Evolutionary conservation across 2,113 vertebrate genomes (phyloP), one percentile per base, ranked within the genome.

Genomic region (Sinocyclocheilus anophthalmus): DNA sequence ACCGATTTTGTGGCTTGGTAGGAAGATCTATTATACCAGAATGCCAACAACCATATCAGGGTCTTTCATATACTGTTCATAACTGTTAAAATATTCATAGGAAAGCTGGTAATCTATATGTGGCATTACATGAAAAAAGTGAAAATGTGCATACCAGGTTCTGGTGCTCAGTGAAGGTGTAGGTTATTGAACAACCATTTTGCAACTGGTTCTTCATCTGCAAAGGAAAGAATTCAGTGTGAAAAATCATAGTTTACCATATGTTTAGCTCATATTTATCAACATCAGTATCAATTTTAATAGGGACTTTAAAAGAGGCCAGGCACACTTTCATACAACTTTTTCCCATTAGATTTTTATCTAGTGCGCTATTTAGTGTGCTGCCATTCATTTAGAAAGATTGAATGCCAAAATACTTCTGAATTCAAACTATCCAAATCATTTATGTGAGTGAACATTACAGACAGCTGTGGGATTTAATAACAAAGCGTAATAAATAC

Each of bases 131-230:
- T 72, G 7, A 48, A 30, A 77, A 69, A 72, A 9, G 2, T 12
- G 75, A 30, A 81, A 72, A 80, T 63, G 16, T 59, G 26, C 89
- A 20, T 90, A 92, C 92, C 92, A 93, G 65, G 85, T 76, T 86
- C 22, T 88, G 87, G 14, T 39, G 90, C 57, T 93, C 88, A 42
- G 75, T 91, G 26, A 92, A 93, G 2, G 22, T 53, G 45, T 91
- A 93, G 16, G 69, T 86, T 50, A 93, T 87, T 79, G 80, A 85
- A 73, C 92, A 93, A 67, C 90, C 91, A 90, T 89, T 90, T 83
- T 89, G 86, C 70, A 92, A 73, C 83, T 93, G 92, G 77, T 93
- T 93, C 33, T 85, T 88, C 86, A 92, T 92, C 92, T 93, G 83
- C 39, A 76, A 86, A 88, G 63, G 45, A 82, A 53, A 90, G 37